Base-by-base conservation (phyloP, 2,113 vertebrate species). In the Tricholaema leucomelas region DNA sequence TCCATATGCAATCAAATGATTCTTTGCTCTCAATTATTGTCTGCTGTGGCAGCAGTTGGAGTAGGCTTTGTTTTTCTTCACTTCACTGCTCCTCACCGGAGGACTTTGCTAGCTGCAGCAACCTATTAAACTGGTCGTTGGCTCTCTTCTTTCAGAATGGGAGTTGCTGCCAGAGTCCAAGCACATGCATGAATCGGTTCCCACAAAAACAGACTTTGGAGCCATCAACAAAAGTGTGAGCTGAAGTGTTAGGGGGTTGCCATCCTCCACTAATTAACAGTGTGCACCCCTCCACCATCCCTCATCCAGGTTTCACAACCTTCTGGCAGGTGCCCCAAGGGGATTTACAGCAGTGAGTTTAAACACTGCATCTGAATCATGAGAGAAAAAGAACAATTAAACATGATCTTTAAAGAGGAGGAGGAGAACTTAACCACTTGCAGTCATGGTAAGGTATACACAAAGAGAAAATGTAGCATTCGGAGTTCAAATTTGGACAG, bases 341-440 rank as follows among this genome's bases (percentile, higher is more conserved):
- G 87, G 76, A 78, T 86, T 90, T 88, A 69, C 59, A 76, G 76
- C 17, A 7, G 63, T 54, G 73, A 89, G 48, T 48, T 95, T 93
- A 94, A 93, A 91, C 93, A 93, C 96, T 96, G 92, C 66, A 94
- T 94, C 84, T 80, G 64, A 93, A 93, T 84, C 73, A 86, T 91
- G 95, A 92, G 74, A 83, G 69, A 11, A 63, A 86, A 69, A 74
- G 83, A 87, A 79, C 65, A 83, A 79, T 79, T 91, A 95, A 94
- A 94, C 7, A 1, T 67, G 59, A 69, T 94, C 73, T 92, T 91
- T 72, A 55, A 72, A 83, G 81, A 44, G 42, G 42, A 44, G 42
- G 23, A 59, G 38, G 70, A 91, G 85, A 83, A 20, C 83, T 82
- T 77, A 88, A 65, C 71, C 33, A 3, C 61, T 40, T 75, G 63